Evolutionary conservation across 1,140 invertebrate species (phyloP).

Genomic region (Procambarus clarkii): DNA sequence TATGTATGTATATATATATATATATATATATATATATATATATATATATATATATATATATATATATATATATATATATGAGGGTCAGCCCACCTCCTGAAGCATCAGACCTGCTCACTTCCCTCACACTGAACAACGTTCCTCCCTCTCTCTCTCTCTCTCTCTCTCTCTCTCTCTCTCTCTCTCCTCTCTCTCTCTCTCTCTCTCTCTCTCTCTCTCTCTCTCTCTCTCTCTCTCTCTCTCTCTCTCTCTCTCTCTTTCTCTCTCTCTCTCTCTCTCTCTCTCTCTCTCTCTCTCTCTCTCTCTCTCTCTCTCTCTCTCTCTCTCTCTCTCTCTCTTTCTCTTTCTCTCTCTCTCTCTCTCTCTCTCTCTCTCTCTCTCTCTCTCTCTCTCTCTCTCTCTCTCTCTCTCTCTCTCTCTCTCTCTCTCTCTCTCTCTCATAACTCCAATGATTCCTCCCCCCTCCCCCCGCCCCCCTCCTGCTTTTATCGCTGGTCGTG

Average conservation of each 20-base stretch:
- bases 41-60: no score
- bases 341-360: background rate
- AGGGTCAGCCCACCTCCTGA: no score
- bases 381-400: background rate
- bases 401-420: background rate
- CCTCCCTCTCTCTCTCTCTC: constrained; percentile 1
- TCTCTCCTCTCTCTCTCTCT: background rate
- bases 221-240: constrained; percentile 21
- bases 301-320: background rate
- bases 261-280: background rate
- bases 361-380: background rate
- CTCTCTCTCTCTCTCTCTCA: background rate
- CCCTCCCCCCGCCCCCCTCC: background rate
- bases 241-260: background rate
- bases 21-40: no score
- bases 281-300: background rate
- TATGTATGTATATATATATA: no score
- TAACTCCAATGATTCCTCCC: no score
- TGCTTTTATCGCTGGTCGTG: no score
- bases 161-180: background rate
- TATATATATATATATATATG: no score
- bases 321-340: background rate
- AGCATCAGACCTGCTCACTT: no score
- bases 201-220: constrained; percentile 14
- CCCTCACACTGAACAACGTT: no score